Conservation (phyloP, 1,140 invertebrate genomes). For the Caenorhabditis tropicalis region DNA sequence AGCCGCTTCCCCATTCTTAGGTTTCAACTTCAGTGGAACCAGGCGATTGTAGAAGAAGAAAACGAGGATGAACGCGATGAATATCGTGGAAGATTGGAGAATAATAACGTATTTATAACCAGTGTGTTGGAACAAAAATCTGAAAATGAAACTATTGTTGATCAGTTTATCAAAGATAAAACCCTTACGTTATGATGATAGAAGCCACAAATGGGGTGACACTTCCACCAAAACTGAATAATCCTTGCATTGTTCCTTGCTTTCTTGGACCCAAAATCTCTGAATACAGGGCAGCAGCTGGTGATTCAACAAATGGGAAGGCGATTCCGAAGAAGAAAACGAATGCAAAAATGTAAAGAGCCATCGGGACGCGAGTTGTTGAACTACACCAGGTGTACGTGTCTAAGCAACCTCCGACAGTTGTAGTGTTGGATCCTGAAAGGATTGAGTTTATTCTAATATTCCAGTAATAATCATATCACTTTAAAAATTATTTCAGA, state of each 20-base stretch:
- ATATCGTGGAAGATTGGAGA: conserved; percentile 36
- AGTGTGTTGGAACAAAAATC: conserved; percentile 54
- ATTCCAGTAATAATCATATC: not conserved
- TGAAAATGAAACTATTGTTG: conserved; percentile 35
- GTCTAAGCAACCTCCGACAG: conserved; percentile 49
- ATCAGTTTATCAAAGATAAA: too few relatives aligned
- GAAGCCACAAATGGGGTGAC: conserved; percentile 51
- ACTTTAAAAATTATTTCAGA: not conserved
- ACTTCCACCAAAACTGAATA: conserved; percentile 53
- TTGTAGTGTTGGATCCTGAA: conserved; percentile 31
- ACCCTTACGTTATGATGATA: conserved; percentile 51
- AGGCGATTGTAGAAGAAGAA: conserved; percentile 49
- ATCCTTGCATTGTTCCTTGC: conserved; percentile 58
- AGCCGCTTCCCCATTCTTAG: conserved; percentile 9
- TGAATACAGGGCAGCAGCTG: conserved; percentile 52
- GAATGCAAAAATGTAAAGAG: conserved; percentile 52
- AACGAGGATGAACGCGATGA: conserved; percentile 47
- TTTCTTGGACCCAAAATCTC: conserved; percentile 55
- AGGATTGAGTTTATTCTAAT: conserved; percentile 45
- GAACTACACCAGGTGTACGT: conserved; percentile 54
- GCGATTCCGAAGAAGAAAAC: conserved; percentile 53
- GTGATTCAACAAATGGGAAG: conserved; percentile 55
- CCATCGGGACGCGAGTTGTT: conserved; percentile 48
- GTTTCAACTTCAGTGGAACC: conserved; percentile 52
- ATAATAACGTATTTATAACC: conserved; percentile 49